phyloP scores from a whole-genome alignment of 2,888 invertebrate genomes.

The Phanerotoma sp. region DNA sequence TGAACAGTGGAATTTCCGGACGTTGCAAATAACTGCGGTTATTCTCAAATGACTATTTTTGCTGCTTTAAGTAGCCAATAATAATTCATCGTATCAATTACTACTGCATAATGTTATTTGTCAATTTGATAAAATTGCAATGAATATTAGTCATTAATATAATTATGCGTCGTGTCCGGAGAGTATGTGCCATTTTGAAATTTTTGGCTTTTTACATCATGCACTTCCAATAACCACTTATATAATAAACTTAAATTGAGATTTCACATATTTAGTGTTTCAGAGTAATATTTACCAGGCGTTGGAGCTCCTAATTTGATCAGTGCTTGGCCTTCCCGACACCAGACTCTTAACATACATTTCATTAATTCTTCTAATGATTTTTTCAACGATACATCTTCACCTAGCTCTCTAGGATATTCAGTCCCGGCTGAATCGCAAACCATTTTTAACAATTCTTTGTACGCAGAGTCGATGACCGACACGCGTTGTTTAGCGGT shows the following conservation, averaged over 20 bases:
- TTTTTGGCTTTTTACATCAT: background rate
- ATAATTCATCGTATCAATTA: too few relatives aligned
- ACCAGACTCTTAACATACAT: conserved; percentile 81
- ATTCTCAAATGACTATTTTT: too few relatives aligned
- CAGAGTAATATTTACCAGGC: conserved; percentile 43
- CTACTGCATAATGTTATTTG: too few relatives aligned
- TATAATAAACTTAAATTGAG: background rate
- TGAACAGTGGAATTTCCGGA: too few relatives aligned
- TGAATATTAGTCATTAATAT: too few relatives aligned
- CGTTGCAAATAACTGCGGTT: too few relatives aligned
- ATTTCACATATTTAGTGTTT: background rate
- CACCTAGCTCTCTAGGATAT: conserved; percentile 46
- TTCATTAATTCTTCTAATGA: conserved; percentile 78
- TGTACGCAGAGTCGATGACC: background rate
- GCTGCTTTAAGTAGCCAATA: background rate
- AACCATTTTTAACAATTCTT: conserved; percentile 42
- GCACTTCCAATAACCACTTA: background rate
- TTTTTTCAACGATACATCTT: conserved; percentile 61
- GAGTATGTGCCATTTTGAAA: too few relatives aligned
- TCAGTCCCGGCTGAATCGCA: conserved; percentile 52
- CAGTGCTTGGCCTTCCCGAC: conserved; percentile 73
- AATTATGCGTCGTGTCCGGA: too few relatives aligned
- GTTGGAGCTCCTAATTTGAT: conserved; percentile 63
- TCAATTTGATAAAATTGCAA: too few relatives aligned
- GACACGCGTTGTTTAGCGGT: background rate